Percentiles rank a stretch among this genome's conserved stretches.
These are phyloP conservation scores for Lichenostomus cassidix DNA, from an alignment of 2,113 vertebrate species.

Conservation along the genomic window DNA sequence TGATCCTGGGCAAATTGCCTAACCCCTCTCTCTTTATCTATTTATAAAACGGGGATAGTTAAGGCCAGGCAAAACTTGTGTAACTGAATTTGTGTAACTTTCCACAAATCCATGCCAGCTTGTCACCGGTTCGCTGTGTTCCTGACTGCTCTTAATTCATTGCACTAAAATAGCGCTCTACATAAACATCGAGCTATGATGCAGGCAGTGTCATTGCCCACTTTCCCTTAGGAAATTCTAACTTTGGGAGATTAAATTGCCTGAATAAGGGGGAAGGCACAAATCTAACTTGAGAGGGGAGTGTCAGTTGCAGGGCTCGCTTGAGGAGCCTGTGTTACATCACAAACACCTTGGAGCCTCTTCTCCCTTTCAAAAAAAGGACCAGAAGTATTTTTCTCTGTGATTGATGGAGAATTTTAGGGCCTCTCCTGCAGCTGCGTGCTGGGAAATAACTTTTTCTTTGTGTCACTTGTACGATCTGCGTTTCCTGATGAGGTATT, in stretches of 20 bases:
- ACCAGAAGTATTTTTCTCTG: neutral
- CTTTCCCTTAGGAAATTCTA: slow-evolving; percentile 8
- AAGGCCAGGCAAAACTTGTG: slow-evolving; percentile 57
- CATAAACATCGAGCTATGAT: slow-evolving; percentile 5
- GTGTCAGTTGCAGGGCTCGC: neutral
- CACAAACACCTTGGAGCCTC: neutral
- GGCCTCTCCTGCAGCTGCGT: neutral
- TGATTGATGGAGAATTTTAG: neutral
- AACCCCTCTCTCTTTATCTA: slow-evolving; percentile 37
- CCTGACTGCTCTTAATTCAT: slow-evolving; percentile 60
- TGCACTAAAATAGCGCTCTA: slow-evolving; percentile 31
- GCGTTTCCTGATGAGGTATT: neutral
- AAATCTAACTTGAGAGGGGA: neutral
- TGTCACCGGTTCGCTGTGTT: slow-evolving; percentile 52
- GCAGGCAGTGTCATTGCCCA: neutral
- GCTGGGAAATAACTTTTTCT: neutral
- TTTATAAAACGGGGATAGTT: slow-evolving; percentile 61
- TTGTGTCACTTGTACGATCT: neutral
- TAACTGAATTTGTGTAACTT: slow-evolving; percentile 69
- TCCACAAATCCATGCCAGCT: slow-evolving; percentile 65
- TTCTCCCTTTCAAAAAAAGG: neutral
- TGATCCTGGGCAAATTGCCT: slow-evolving; percentile 56
- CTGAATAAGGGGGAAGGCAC: neutral
- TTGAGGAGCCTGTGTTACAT: fast-evolving
- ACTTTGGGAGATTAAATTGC: neutral